phyloP scores from a whole-genome alignment of 2,797 vertebrate species.

The Pteronotus mesoamericanus region DNA sequence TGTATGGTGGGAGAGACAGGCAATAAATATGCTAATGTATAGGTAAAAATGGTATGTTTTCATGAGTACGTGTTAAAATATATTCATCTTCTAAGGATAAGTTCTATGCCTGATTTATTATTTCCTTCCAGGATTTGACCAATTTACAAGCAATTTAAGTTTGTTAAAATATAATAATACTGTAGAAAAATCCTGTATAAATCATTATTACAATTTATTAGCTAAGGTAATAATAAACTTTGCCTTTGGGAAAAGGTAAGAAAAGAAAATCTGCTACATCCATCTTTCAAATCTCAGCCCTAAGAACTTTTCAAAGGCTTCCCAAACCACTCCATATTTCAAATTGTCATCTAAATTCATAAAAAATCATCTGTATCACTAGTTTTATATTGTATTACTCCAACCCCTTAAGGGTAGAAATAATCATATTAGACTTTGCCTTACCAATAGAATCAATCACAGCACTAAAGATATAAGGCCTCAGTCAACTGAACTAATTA shows the following conservation, averaged over 20 bases:
- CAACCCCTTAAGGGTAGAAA: neutral
- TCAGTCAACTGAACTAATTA: neutral
- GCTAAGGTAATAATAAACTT: neutral
- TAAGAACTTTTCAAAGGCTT: neutral
- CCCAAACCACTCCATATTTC: neutral
- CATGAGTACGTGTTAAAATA: neutral
- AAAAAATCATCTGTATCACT: neutral
- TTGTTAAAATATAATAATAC: neutral
- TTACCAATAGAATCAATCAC: neutral
- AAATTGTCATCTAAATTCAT: neutral
- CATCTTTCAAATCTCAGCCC: neutral
- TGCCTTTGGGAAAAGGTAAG: neutral
- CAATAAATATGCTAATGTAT: neutral
- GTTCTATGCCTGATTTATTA: neutral
- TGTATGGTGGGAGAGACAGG: neutral
- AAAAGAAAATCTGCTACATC: neutral
- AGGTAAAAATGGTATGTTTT: conserved; percentile 8
- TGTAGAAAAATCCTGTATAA: neutral
- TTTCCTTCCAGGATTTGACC: neutral
- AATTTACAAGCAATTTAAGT: conserved; percentile 20
- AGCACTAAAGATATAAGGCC: neutral
- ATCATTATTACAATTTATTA: conserved; percentile 22
- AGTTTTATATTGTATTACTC: neutral
- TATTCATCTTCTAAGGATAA: neutral
- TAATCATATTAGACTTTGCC: neutral